phyloP scores from a whole-genome alignment of 2,113 vertebrate genomes.

The Proterorhinus semilunaris region DNA sequence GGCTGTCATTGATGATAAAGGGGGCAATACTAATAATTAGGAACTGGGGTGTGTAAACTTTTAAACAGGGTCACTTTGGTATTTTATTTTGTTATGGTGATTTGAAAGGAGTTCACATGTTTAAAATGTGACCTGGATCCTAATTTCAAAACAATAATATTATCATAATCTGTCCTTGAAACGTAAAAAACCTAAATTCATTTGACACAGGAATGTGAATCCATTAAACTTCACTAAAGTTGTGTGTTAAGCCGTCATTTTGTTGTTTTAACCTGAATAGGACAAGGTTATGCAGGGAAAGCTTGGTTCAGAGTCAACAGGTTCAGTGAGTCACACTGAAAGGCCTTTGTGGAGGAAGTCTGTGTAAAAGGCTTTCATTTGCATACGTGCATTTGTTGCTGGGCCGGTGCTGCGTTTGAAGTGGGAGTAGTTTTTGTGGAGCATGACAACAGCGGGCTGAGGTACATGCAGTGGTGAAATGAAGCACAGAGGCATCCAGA shows the following conservation, averaged over 20 bases:
- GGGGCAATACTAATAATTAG: no score
- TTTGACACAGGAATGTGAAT: no score
- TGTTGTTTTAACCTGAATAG: background rate
- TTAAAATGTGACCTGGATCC: no score
- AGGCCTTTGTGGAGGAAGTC: conserved; percentile 3
- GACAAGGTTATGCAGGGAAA: background rate
- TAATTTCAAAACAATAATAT: no score
- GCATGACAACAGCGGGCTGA: conserved; percentile 12
- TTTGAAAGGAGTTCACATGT: no score
- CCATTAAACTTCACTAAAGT: no score
- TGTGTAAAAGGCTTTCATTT: conserved; percentile 19
- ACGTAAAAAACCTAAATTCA: no score
- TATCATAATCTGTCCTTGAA: no score
- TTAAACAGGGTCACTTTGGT: no score
- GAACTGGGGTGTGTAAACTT: no score
- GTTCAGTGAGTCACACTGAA: background rate
- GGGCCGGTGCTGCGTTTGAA: conserved; percentile 26
- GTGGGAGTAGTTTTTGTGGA: conserved; percentile 44
- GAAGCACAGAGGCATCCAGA: background rate
- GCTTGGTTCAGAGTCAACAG: background rate
- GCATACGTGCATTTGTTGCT: conserved; percentile 21
- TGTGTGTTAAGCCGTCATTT: background rate
- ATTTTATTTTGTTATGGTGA: no score
- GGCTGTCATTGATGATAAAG: no score
- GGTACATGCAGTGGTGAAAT: conserved; percentile 4